phyloP scores from a whole-genome alignment of 1,140 invertebrate genomes.

The Glomeris maerens region DNA sequence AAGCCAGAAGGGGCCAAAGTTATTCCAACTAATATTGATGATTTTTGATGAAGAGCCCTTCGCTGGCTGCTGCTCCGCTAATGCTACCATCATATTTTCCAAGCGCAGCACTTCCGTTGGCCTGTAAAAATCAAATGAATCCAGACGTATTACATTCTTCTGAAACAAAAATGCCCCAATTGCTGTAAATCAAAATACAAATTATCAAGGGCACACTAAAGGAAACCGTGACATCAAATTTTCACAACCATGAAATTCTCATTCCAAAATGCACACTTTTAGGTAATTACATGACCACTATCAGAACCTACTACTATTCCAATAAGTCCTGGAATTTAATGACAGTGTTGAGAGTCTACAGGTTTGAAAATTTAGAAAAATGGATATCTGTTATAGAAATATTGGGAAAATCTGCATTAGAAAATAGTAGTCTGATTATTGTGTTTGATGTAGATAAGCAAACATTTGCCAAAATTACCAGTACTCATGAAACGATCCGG shows the following conservation, averaged over 20 bases:
- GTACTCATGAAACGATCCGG: neutral
- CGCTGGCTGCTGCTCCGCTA: conserved; percentile 59
- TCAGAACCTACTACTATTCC: no score
- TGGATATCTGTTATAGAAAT: no score
- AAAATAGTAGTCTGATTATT: no score
- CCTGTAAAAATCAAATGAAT: conserved; percentile 38
- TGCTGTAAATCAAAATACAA: neutral
- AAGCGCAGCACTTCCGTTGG: conserved; percentile 69
- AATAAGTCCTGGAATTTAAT: no score
- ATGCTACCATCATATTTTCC: conserved; percentile 81
- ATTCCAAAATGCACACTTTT: neutral
- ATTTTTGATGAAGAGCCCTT: conserved; percentile 76
- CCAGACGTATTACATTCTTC: neutral
- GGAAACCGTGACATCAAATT: neutral
- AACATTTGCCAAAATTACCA: no score
- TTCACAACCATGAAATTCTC: neutral
- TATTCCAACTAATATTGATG: conserved; percentile 52
- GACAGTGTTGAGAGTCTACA: no score
- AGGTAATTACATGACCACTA: neutral
- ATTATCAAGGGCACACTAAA: neutral
- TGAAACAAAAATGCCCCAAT: neutral
- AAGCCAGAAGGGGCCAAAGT: no score
- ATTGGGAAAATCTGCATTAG: no score
- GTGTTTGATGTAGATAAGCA: no score
- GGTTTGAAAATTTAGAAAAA: no score